Percentiles rank a stretch among this genome's conserved stretches.
phyloP scores from a whole-genome alignment of 1,140 invertebrate species.

The Cotesia chilonis region DNA sequence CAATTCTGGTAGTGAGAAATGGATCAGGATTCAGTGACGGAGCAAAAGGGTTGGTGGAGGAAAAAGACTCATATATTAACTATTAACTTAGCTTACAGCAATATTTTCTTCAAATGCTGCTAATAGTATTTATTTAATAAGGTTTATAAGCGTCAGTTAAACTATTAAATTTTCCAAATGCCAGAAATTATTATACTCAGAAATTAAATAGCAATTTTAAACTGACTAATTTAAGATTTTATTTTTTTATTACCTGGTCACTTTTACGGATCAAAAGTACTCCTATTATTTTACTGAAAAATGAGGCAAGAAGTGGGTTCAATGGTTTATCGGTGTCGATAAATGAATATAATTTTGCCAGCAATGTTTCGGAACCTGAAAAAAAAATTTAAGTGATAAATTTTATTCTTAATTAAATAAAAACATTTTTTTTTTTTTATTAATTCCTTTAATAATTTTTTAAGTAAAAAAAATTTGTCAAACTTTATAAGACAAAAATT shows the following conservation, averaged over 20 bases:
- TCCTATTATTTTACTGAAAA: conserved; percentile 94
- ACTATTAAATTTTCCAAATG: conserved; percentile 16
- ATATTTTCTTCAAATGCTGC: neutral
- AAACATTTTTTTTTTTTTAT: too few species aligned
- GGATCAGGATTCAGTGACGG: conserved; percentile 36
- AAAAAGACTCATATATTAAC: conserved; percentile 27
- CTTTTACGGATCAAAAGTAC: conserved; percentile 83
- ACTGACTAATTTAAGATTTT: conserved; percentile 13
- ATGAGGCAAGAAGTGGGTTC: conserved; percentile 93
- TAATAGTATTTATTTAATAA: too few species aligned
- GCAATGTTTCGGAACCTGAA: conserved; percentile 74
- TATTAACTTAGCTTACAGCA: conserved; percentile 21
- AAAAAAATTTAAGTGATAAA: neutral
- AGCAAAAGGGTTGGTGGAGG: conserved; percentile 33
- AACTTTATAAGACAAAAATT: too few species aligned
- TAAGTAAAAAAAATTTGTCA: too few species aligned
- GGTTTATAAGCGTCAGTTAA: neutral
- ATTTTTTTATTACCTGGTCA: conserved; percentile 71
- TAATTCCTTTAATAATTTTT: too few species aligned
- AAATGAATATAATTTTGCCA: conserved; percentile 89
- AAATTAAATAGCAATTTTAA: conserved; percentile 23
- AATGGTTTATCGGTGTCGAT: conserved; percentile 85
- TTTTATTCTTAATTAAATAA: neutral
- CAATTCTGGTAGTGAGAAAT: conserved; percentile 75
- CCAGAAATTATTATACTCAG: neutral